phyloP scores from a whole-genome alignment of 2,113 vertebrate genomes.

The Australoheros scitulus region DNA sequence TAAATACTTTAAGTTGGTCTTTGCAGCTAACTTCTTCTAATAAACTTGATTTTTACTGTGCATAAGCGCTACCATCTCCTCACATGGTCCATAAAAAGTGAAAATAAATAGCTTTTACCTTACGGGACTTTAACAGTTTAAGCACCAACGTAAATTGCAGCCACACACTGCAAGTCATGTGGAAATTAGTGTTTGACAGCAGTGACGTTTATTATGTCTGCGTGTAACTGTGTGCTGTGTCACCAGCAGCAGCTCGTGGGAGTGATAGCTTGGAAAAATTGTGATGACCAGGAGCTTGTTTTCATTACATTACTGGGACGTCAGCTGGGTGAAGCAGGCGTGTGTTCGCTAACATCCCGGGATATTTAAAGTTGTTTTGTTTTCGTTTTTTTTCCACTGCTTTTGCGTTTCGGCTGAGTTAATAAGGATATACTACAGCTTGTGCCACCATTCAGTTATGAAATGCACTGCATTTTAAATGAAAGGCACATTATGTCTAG shows the following conservation, averaged over 20 bases:
- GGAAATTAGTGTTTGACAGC: conserved; percentile 62
- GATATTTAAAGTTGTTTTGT: conserved; percentile 41
- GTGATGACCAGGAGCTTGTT: conserved; percentile 63
- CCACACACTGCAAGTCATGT: conserved; percentile 41
- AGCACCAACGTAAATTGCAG: conserved; percentile 49
- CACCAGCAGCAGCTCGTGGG: conserved; percentile 29
- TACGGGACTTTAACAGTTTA: conserved; percentile 43
- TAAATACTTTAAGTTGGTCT: conserved; percentile 41
- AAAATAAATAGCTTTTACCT: conserved; percentile 69
- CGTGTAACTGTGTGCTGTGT: conserved; percentile 59
- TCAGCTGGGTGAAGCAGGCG: conserved; percentile 44
- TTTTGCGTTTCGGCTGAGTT: conserved; percentile 17
- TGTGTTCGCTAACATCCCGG: conserved; percentile 47
- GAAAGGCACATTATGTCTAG: conserved; percentile 9
- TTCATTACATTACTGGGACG: conserved; percentile 52
- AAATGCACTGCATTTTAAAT: conserved; percentile 18
- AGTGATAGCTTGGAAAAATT: conserved; percentile 66
- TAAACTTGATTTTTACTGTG: conserved; percentile 63
- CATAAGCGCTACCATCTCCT: conserved; percentile 50
- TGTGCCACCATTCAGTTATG: conserved; percentile 39
- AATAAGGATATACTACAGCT: conserved; percentile 21
- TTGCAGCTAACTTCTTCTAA: conserved; percentile 44
- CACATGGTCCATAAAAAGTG: conserved; percentile 55
- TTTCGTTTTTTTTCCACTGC: conserved; percentile 52
- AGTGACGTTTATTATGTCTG: conserved; percentile 61